Conservation (phyloP, 1,140 invertebrate species). For the Ruditapes philippinarum region DNA sequence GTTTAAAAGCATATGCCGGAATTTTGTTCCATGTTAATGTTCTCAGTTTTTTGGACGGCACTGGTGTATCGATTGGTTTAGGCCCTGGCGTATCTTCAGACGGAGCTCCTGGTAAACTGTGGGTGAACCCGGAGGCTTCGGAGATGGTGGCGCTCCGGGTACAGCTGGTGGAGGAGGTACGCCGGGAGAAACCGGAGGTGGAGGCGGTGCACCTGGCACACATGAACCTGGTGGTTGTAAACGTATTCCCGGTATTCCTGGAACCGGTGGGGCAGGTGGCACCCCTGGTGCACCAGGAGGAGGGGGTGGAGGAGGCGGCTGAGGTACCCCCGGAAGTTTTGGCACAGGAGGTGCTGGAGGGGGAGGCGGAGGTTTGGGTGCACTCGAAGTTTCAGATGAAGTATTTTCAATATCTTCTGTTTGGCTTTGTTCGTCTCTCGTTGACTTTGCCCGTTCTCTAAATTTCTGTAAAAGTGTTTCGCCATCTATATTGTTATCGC, state of each 20-base stretch:
- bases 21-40: constrained; percentile 85
- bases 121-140: constrained; percentile 36
- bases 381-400: not conserved
- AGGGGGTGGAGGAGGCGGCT: constrained; percentile 67
- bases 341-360: constrained; percentile 84
- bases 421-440: constrained; percentile 76
- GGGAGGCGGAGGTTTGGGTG: constrained; percentile 68
- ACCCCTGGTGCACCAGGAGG: constrained; percentile 46
- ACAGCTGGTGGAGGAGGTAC: constrained; percentile 52
- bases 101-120: constrained; percentile 29
- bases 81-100: constrained; percentile 20
- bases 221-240: constrained; percentile 61
- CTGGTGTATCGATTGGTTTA: constrained; percentile 80
- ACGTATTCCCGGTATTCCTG: constrained; percentile 64
- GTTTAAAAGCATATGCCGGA: constrained; percentile 70
- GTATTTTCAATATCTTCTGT: constrained; percentile 66
- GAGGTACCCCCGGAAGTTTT: constrained; percentile 65
- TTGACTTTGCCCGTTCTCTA: constrained; percentile 23
- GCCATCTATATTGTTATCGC: constrained; percentile 46
- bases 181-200: constrained; percentile 59
- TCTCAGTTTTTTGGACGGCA: constrained; percentile 84
- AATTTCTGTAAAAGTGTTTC: constrained; percentile 59
- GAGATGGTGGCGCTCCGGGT: constrained; percentile 40
- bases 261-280: constrained; percentile 78
- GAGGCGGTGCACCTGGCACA: constrained; percentile 62